Evolutionary conservation across 2,113 vertebrate genomes (phyloP), one percentile per base, ranked within the genome.

Genomic region (Rhinolophus sinicus): DNA sequence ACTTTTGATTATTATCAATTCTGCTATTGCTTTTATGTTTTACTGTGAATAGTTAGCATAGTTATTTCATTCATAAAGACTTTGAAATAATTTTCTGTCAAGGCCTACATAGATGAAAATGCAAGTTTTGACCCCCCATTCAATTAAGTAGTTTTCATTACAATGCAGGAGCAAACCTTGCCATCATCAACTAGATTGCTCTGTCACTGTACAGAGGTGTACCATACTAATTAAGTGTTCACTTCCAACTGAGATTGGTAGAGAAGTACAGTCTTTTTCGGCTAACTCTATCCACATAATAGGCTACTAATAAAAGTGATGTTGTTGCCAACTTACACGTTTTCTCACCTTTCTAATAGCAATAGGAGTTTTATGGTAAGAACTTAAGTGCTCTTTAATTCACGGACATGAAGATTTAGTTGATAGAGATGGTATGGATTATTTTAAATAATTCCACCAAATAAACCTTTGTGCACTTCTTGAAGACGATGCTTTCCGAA

Each of bases 401-500:
- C 35, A 26, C 33, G 7, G 14, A 35, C 8, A 30, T 56, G 50
- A 85, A 70, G 6, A 50, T 67, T 84, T 83, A 75, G n/a, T 84
- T 78, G 6, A 15, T 80, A 50, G 69, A 82, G 44, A 83, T 70
- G 18, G 8, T 67, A 50, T 58, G 50, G 19, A 8, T 88, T 81
- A n/a, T 89, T 73, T 88, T 47, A 56, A 75, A 81, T 80, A 84
- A 88, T 91, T 13, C 26, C 8, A 90, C 82, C 50, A 67, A 77
- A 54, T 38, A 88, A 96, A 80, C 44, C 8, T 76, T 70, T 84
- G 64, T 83, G 6, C 1, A 54, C n/a, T 91, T 54, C 58, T 88
- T 95, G 83, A 93, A 93, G 35, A 94, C 28, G 38, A 38, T 38
- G 2, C 21, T 88, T 93, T 75, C 50, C 72, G 33, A 83, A 38